Evolutionary conservation across 2,797 vertebrate species (phyloP).

Genomic region (Hippopotamyrus pictus): DNA sequence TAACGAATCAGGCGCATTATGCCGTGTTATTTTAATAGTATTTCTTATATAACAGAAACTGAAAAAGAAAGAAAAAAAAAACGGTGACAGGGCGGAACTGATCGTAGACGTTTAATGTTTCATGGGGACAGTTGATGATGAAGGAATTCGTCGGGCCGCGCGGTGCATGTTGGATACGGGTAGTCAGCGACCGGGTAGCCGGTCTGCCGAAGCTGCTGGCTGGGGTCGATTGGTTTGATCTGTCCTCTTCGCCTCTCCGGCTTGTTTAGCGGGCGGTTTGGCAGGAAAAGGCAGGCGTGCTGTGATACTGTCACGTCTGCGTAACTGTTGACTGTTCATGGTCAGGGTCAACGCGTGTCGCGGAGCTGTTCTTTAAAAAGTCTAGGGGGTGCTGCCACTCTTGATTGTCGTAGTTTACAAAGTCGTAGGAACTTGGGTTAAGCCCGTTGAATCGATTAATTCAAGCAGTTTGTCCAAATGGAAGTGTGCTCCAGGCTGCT

Average conservation of each 20-base stretch:
- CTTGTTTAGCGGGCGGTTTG: background rate
- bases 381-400: background rate
- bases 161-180: background rate
- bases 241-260: background rate
- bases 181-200: background rate
- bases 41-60: background rate
- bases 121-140: background rate
- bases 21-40: background rate
- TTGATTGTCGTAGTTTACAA: background rate
- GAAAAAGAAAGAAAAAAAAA: background rate
- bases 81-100: background rate
- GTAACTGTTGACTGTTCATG: background rate
- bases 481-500: conserved; percentile 13
- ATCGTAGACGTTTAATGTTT: background rate
- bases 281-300: background rate
- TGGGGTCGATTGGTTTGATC: background rate
- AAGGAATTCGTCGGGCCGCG: background rate
- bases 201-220: background rate
- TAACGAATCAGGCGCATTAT: background rate
- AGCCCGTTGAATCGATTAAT: background rate
- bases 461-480: background rate
- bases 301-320: background rate
- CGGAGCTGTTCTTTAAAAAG: background rate
- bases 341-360: background rate
- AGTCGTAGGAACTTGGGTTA: background rate